Percentiles rank a stretch among this genome's conserved stretches.
These are phyloP conservation scores for Nemopilema nomurai DNA, from an alignment of 30 jellyfish, hydroid and myxozoan species.

Conservation along the genomic window DNA sequence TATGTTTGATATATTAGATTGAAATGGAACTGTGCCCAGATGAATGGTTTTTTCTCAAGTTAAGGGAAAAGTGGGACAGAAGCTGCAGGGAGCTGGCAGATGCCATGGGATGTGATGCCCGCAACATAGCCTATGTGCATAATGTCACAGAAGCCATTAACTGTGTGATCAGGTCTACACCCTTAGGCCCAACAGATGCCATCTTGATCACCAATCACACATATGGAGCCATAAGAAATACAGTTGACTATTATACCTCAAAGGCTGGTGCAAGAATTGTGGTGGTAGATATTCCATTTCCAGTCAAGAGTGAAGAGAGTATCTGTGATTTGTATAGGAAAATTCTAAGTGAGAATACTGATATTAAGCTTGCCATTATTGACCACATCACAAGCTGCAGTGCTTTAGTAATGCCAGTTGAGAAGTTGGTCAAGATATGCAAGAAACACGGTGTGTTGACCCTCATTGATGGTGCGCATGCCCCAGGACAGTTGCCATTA, in stretches of 20 bases:
- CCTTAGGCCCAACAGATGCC: conserved; percentile 46
- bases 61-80: conserved; percentile 58
- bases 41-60: conserved; percentile 65
- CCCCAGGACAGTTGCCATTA: conserved; percentile 96
- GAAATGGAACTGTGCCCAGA: conserved; percentile 89
- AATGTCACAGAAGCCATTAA: conserved; percentile 89
- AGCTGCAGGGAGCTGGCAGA: conserved; percentile 69
- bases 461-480: conserved; percentile 98
- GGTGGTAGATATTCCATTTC: conserved; percentile 62
- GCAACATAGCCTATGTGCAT: conserved; percentile 76
- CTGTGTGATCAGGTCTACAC: conserved; percentile 44
- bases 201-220: conserved; percentile 73
- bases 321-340: conserved; percentile 57
- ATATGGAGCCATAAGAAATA: conserved; percentile 84
- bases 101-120: conserved; percentile 84
- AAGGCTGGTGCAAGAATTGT: conserved; percentile 68
- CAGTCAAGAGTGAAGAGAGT: conserved; percentile 68
- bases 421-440: conserved; percentile 71
- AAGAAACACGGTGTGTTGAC: conserved; percentile 72
- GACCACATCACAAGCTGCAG: conserved; percentile 95
- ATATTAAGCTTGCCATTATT: conserved; percentile 80
- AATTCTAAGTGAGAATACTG: conserved; percentile 33
- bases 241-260: conserved; percentile 61
- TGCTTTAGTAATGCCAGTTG: conserved; percentile 85
- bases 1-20: conserved; percentile 53